Conservation (phyloP, 2,888 invertebrate genomes). For the Sepiola atlantica region DNA sequence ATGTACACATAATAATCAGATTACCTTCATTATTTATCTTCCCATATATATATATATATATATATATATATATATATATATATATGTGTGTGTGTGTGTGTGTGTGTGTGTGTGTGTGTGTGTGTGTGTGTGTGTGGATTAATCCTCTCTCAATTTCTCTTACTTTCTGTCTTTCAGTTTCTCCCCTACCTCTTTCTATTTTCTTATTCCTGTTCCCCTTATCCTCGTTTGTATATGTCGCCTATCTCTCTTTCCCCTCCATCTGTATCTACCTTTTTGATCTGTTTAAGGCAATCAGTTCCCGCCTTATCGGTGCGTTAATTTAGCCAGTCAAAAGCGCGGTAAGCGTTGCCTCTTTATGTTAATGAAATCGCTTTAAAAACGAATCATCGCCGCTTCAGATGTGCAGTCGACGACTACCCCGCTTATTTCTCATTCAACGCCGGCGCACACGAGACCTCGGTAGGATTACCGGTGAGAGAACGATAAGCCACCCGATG, state of each 20-base stretch:
- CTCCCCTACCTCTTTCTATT: background rate
- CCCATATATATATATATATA: too few relatives aligned
- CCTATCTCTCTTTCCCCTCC: background rate
- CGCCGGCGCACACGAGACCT: background rate
- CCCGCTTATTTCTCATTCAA: background rate
- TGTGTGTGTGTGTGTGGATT: too few relatives aligned
- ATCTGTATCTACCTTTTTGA: background rate
- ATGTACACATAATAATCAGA: too few relatives aligned
- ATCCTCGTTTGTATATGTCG: background rate
- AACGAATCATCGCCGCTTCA: background rate
- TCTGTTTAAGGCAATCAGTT: background rate
- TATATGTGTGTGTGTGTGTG: too few relatives aligned
- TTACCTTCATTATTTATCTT: too few relatives aligned
- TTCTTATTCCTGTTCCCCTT: background rate
- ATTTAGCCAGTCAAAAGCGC: background rate
- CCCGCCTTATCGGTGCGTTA: background rate
- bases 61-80: too few relatives aligned
- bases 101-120: too few relatives aligned
- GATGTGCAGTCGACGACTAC: background rate
- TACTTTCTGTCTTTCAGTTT: background rate
- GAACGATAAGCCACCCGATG: background rate
- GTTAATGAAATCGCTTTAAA: conserved; percentile 9
- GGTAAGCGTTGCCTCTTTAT: background rate
- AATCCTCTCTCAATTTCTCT: background rate
- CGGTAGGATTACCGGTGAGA: background rate